Evolutionary conservation across 2,113 vertebrate genomes (phyloP).

Genomic region (Chlorocebus sabaeus): DNA sequence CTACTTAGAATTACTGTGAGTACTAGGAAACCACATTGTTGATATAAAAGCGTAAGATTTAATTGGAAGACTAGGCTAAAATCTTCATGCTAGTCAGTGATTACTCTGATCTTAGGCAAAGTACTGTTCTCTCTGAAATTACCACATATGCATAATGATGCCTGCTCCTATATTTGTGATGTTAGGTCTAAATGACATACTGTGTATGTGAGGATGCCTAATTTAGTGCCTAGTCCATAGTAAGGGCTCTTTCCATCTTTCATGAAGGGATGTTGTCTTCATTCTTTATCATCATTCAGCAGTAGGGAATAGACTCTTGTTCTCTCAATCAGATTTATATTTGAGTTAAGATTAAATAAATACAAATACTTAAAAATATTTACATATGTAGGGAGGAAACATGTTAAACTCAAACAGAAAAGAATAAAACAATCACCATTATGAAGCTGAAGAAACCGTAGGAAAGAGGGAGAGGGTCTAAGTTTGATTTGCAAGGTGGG

Average conservation of each 20-base stretch:
- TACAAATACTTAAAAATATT: neutral
- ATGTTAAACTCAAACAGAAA: neutral
- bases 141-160: neutral
- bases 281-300: neutral
- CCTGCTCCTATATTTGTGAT: neutral
- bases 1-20: neutral
- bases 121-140: neutral
- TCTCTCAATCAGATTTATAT: neutral
- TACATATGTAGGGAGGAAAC: neutral
- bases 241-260: neutral
- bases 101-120: neutral
- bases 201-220: neutral
- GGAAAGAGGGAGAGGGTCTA: neutral
- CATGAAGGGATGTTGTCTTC: neutral
- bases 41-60: neutral
- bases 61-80: neutral
- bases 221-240: neutral
- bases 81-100: neutral
- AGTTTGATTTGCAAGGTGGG: neutral
- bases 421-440: neutral
- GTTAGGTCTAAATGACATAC: neutral
- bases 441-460: neutral
- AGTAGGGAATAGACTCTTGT: neutral
- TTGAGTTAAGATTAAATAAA: neutral
- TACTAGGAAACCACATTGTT: neutral